Percentiles rank a stretch among this genome's conserved stretches.
phyloP scores from a whole-genome alignment of 2,113 vertebrate species.

The Chlorocebus sabaeus region DNA sequence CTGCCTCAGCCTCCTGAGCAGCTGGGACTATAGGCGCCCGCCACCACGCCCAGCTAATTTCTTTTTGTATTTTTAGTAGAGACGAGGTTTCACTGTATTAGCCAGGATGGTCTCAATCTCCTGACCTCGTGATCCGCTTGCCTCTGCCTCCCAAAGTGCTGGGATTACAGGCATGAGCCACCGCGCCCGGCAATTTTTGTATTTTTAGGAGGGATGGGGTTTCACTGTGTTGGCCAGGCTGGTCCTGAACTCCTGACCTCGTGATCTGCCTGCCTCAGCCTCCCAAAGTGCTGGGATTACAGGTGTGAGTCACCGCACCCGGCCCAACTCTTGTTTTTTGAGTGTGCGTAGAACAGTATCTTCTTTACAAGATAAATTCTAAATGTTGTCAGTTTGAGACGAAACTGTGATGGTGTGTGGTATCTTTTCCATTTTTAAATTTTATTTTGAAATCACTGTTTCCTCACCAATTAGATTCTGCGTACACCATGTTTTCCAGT shows the following conservation, averaged over 20 bases:
- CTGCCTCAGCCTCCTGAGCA: too few species aligned
- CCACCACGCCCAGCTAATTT: too few species aligned
- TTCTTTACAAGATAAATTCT: background rate
- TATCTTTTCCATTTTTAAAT: background rate
- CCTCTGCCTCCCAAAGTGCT: background rate
- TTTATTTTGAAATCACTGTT: conserved; percentile 54
- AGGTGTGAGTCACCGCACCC: background rate
- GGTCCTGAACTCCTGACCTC: background rate
- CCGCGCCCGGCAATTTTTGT: background rate
- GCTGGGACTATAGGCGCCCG: too few species aligned
- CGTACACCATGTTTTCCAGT: background rate
- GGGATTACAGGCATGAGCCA: background rate
- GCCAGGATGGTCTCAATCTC: too few species aligned
- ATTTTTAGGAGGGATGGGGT: background rate
- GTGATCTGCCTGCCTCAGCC: background rate
- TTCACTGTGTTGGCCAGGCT: background rate
- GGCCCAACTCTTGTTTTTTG: background rate
- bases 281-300: background rate
- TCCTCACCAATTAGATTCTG: conserved; percentile 20
- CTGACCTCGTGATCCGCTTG: too few species aligned
- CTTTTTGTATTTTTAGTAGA: too few species aligned
- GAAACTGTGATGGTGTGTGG: background rate
- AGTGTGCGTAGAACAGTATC: background rate
- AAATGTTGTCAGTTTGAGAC: background rate
- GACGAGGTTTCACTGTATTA: too few species aligned